Evolutionary conservation across 2,113 vertebrate species (phyloP), one percentile per base, ranked within the genome.

Genomic region (Pseudopipra pipra): DNA sequence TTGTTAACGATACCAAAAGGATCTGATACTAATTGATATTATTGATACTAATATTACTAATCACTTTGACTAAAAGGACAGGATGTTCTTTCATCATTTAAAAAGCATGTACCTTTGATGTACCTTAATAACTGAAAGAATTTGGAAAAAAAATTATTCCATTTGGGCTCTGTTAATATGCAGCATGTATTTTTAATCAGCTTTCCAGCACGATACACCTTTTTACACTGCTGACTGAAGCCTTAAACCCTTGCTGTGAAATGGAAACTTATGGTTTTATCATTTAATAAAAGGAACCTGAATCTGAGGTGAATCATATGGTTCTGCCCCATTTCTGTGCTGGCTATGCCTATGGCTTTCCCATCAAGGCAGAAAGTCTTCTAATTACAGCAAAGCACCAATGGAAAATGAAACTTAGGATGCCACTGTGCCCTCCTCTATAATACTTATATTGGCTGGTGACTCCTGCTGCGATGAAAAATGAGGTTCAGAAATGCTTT

Each of bases 131-230:
- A 96, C 41, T 52, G 52, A 54, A 89, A 78, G 91, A 96, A 96
- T 94, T 71, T 95, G 70, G 81, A 86, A 47, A 43, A 81, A 83
- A 97, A 90, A 55, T 11, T 8, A 87, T 92, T 95, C 74, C 74
- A 81, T 95, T 95, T 95, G 70, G 84, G 75, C 79, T 79, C 85
- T 81, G 80, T 92, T 89, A 79, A 91, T 94, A 93, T 86, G 55
- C 75, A 83, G 77, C 85, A 96, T 78, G 73, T 95, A 95, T 97
- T 96, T 97, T 95, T 95, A 96, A 97, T 94, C 95, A 96, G 89
- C 72, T 95, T 93, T 88, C 39, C 90, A 87, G 62, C 73, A 66
- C 22, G 82, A 93, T 89, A 73, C 92, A 81, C 74, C 47, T 92
- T 89, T 85, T 73, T 68, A 80, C 68, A 77, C 33, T 87, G 72